Base-by-base conservation (phyloP, 1,140 invertebrate genomes). In the Neotoxoptera formosana region DNA sequence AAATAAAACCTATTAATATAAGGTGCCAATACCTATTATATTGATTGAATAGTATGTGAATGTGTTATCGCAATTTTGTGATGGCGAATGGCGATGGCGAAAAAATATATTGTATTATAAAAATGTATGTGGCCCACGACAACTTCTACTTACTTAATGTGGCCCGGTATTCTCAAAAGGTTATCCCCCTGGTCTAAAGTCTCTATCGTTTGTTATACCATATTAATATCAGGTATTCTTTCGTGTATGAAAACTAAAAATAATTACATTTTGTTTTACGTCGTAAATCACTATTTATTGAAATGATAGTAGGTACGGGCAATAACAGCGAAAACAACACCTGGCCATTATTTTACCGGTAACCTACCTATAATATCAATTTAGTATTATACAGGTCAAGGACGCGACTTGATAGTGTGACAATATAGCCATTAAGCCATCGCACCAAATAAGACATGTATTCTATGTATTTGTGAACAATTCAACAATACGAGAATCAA, bases 361-460 rank as follows among this genome's bases (percentile, higher is more conserved):
- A 41, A n/a, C 60, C 30, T n/a, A 67, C 30, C 60, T n/a, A 76
- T 76, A 76, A n/a, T 17, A 76, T 76, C n/a, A 76, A 76, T 76
- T 76, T 76, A n/a, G n/a, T n/a, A 76, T 76, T 30, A 76, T 76
- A 76, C 60, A 76, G 60, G 60, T 76, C 60, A 76, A 76, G 60
- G 60, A 76, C 60, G 14, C 14, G n/a, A 34, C 60, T n/a, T 7
- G 6, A 4, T 76, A n/a, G 14, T 76, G 60, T 76, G 60, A 76
- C n/a, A 76, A 76, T 76, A 17, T 76, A 76, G 14, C 60, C 30
- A 76, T 76, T 76, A n/a, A 34, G 30, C 60, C 30, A 76, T 76
- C 60, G 14, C 6, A 34, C 60, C 60, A 76, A 76, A 76, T 76
- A 76, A 76, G 60, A 76, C n/a, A 17, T 76, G 60, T 76, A n/a